Evolutionary conservation across 2,888 invertebrate genomes (phyloP).

Genomic region (Ephialtes manifestator): DNA sequence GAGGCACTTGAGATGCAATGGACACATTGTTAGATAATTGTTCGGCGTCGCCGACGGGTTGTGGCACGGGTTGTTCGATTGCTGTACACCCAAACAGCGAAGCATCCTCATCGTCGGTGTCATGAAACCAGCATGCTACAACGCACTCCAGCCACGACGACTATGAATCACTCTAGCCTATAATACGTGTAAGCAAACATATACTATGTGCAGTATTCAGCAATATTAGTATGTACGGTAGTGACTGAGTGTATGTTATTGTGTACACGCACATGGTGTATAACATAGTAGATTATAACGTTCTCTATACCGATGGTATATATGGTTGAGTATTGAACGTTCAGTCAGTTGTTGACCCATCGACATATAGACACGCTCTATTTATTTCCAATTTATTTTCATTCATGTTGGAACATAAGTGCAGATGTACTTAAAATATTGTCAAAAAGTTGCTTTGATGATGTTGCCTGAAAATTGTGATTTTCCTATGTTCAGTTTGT

Average conservation of each 20-base stretch:
- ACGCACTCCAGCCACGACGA: constrained; percentile 22
- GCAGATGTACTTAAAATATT: neutral
- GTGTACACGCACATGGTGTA: neutral
- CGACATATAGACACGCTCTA: neutral
- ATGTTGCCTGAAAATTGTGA: no score
- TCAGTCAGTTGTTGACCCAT: constrained; percentile 25
- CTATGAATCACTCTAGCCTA: constrained; percentile 38
- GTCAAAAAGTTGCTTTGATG: neutral
- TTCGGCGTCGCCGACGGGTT: constrained; percentile 6
- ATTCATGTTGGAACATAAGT: neutral
- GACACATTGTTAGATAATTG: constrained; percentile 40
- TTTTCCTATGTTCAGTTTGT: no score
- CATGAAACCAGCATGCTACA: constrained; percentile 42
- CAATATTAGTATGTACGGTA: constrained; percentile 11
- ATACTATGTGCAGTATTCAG: neutral
- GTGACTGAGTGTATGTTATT: neutral
- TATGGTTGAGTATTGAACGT: constrained; percentile 13
- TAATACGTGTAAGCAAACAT: neutral
- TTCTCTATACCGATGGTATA: neutral
- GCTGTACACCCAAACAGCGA: constrained; percentile 9
- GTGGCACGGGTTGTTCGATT: constrained; percentile 28
- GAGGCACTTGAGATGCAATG: constrained; percentile 9
- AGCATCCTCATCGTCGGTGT: constrained; percentile 25
- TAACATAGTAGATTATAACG: constrained; percentile 38
- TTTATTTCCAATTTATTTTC: neutral